Conservation (phyloP, 2,888 invertebrate genomes). For the Agonum fuliginosum region DNA sequence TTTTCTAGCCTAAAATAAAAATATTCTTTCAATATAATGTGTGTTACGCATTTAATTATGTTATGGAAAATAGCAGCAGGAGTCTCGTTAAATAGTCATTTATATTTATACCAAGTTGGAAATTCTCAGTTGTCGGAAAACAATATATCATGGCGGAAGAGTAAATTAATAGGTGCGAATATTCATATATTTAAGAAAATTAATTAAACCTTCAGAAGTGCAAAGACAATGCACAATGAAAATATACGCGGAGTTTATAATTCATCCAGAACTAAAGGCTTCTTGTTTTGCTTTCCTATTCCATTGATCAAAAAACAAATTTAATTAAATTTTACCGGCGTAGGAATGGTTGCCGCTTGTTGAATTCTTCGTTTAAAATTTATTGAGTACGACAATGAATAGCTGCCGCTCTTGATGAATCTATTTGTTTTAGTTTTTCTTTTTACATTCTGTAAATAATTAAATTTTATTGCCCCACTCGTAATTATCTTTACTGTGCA, state of each 20-base stretch:
- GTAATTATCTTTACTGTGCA: background rate
- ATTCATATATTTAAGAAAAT: conserved; percentile 30
- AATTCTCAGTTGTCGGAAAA: background rate
- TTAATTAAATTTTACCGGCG: conserved; percentile 33
- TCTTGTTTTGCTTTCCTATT: conserved; percentile 31
- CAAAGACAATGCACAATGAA: conserved; percentile 21
- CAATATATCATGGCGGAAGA: background rate
- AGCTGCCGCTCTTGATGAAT: conserved; percentile 18
- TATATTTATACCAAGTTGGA: background rate
- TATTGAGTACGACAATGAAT: conserved; percentile 35
- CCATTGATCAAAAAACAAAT: conserved; percentile 35
- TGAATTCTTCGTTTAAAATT: conserved; percentile 28
- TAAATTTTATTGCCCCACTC: conserved; percentile 9
- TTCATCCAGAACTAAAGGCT: conserved; percentile 28
- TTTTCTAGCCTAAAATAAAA: no score
- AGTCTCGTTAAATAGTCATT: background rate
- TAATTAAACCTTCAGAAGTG: conserved; percentile 18
- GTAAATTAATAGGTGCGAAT: background rate
- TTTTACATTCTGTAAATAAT: conserved; percentile 17
- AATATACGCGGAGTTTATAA: conserved; percentile 17
- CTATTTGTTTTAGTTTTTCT: conserved; percentile 21
- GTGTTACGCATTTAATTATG: no score
- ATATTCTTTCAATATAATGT: no score
- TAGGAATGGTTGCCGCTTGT: conserved; percentile 30
- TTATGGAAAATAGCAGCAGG: background rate